These are phyloP conservation scores for Carposina sasakii DNA, from an alignment of 1,140 invertebrate species.

Conservation along the genomic window DNA sequence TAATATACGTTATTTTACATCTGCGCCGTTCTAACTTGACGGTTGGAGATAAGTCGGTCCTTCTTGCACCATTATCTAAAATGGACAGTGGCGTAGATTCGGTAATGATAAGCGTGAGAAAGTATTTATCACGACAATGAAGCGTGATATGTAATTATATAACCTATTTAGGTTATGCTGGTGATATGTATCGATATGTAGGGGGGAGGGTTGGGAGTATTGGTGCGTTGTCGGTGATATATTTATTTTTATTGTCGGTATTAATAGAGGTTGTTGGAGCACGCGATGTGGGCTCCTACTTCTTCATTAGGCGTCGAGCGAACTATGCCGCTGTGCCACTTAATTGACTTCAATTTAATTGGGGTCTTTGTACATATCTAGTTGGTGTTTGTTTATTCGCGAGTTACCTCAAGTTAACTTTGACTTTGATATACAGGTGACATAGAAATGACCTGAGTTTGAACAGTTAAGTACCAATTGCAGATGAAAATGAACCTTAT, in stretches of 20 bases:
- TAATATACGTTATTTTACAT: constrained; percentile 71
- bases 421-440: too few species aligned
- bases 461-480: too few species aligned
- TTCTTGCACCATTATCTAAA: constrained; percentile 66
- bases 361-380: constrained; percentile 34
- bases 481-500: too few species aligned
- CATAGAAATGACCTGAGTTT: too few species aligned
- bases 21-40: constrained; percentile 40
- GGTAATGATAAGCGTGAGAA: constrained; percentile 72
- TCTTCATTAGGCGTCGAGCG: constrained; percentile 46
- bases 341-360: constrained; percentile 54
- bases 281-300: constrained; percentile 55
- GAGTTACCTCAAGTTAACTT: too few species aligned
- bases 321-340: constrained; percentile 24
- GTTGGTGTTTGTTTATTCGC: too few species aligned
- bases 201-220: constrained; percentile 16
- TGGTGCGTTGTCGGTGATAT: constrained; percentile 40
- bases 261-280: constrained; percentile 33
- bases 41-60: constrained; percentile 29
- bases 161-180: constrained; percentile 56
- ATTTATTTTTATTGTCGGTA: constrained; percentile 59
- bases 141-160: constrained; percentile 70
- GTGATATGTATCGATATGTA: constrained; percentile 33
- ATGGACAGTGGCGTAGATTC: constrained; percentile 72
- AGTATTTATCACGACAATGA: constrained; percentile 72